A percentile compares a stretch with the other conserved stretches of the same genome.
phyloP scores from a whole-genome alignment of 92 coral and sea anemone species.

The Pocillopora grandis region DNA sequence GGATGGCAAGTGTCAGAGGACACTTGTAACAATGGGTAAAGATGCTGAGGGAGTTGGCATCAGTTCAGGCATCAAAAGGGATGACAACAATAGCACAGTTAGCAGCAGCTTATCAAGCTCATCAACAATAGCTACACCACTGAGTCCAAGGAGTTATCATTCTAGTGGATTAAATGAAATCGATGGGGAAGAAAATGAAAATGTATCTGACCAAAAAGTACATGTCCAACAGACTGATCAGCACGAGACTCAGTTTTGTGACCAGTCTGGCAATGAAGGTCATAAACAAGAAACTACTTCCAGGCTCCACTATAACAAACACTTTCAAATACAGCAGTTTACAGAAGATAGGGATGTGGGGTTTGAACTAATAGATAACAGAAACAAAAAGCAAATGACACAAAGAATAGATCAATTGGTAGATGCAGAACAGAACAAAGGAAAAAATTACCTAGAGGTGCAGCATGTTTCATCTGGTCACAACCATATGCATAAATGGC shows the following conservation, averaged over 20 bases:
- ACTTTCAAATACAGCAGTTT: slow-evolving; percentile 17
- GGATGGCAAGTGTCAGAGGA: not conserved
- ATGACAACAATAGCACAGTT: slow-evolving; percentile 44
- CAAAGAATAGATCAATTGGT: not conserved
- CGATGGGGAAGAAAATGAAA: not conserved
- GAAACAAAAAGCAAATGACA: not conserved
- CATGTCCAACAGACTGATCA: not conserved
- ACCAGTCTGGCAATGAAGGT: not conserved
- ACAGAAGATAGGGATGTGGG: slow-evolving; percentile 54
- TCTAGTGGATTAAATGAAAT: not conserved
- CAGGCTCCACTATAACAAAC: not conserved
- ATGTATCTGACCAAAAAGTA: not conserved
- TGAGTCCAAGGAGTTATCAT: slow-evolving; percentile 36
- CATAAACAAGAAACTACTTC: not conserved
- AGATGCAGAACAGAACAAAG: not conserved
- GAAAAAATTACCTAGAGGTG: not conserved
- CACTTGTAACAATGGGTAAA: not conserved
- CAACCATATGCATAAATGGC: not conserved
- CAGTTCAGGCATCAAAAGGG: not conserved
- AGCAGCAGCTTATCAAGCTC: slow-evolving; percentile 75
- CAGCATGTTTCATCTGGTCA: not conserved
- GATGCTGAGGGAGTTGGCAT: not conserved
- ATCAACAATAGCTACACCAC: slow-evolving; percentile 59
- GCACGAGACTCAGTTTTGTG: not conserved
- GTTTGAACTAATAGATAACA: slow-evolving; percentile 41